Conservation (phyloP, 2,113 vertebrate species). For the Macaca mulatta region DNA sequence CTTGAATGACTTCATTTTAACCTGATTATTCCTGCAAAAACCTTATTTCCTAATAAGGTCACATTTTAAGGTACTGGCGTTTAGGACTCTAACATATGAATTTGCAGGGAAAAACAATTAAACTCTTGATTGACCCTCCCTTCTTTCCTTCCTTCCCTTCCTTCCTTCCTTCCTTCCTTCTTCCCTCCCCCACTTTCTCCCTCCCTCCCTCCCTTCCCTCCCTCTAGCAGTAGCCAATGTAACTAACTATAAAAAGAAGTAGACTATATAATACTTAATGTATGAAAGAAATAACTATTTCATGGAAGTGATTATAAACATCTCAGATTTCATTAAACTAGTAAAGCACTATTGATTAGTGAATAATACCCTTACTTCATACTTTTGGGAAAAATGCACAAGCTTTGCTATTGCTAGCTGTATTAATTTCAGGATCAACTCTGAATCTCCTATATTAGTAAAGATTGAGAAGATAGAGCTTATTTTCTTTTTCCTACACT, state of each 20-base stretch:
- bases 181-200: neutral
- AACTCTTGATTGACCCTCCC: neutral
- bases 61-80: neutral
- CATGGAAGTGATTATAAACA: neutral
- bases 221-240: neutral
- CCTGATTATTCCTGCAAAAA: neutral
- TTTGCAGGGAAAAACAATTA: neutral
- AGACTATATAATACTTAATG: neutral
- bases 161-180: neutral
- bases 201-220: rapidly evolving
- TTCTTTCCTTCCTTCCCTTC: neutral
- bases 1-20: neutral
- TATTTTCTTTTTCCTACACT: neutral
- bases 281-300: neutral
- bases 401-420: neutral
- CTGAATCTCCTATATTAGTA: neutral
- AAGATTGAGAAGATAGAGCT: neutral
- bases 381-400: neutral
- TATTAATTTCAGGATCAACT: neutral
- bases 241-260: neutral
- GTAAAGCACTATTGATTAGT: neutral
- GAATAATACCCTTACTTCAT: neutral
- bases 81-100: neutral
- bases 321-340: neutral
- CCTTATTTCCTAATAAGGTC: neutral